phyloP scores from a whole-genome alignment of 2,888 invertebrate genomes.

The Antheraea yamamai region DNA sequence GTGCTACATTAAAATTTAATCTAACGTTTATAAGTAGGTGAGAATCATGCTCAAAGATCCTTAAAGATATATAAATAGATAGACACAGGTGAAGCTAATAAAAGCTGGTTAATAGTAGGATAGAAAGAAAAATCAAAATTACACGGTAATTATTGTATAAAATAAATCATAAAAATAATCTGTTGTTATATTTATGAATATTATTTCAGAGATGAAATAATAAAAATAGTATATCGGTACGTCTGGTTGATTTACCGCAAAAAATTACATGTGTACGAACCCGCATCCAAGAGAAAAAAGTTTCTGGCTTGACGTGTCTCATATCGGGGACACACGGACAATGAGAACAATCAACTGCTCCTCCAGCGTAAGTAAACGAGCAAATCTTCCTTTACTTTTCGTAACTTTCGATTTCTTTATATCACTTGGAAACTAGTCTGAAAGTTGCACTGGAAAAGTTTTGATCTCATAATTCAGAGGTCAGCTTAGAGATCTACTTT shows the following conservation, averaged over 20 bases:
- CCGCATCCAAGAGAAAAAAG: conserved; percentile 22
- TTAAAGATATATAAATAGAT: too few relatives aligned
- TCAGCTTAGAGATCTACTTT: conserved; percentile 11
- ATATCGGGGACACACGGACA: conserved; percentile 1
- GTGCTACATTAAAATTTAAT: too few relatives aligned
- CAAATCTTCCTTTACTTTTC: not conserved
- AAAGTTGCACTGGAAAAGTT: conserved; percentile 10
- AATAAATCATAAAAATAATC: too few relatives aligned
- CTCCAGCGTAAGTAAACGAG: not conserved
- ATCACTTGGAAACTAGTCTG: conserved; percentile 6
- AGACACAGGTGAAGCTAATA: too few relatives aligned
- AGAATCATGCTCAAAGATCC: too few relatives aligned
- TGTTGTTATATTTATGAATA: too few relatives aligned
- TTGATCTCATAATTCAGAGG: conserved; percentile 4
- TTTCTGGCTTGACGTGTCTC: not conserved
- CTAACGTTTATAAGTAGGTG: too few relatives aligned
- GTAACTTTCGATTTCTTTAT: conserved; percentile 12
- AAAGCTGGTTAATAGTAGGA: too few relatives aligned
- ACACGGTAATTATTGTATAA: too few relatives aligned
- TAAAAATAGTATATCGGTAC: not conserved
- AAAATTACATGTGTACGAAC: conserved; percentile 32
- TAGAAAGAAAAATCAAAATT: too few relatives aligned
- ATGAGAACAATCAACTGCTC: not conserved
- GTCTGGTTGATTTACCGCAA: not conserved
- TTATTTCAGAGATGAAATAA: not conserved